These are phyloP conservation scores for Cydia splendana DNA, from an alignment of 1,140 invertebrate genomes.

Conservation along the genomic window DNA sequence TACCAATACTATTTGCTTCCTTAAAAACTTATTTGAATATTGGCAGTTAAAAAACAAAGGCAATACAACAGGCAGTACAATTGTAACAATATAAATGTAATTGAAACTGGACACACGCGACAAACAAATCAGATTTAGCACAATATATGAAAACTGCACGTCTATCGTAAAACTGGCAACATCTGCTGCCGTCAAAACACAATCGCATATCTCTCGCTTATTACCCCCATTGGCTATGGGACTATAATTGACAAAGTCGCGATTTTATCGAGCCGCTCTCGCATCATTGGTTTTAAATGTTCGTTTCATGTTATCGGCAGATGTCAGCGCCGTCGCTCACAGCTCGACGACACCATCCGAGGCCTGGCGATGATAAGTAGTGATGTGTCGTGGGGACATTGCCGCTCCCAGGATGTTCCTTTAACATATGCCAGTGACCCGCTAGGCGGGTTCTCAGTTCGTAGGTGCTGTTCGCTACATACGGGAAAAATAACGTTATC, in stretches of 20 bases:
- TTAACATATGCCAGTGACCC: background rate
- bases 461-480: no score
- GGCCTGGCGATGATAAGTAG: background rate
- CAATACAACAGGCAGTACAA: background rate
- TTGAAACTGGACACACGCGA: background rate
- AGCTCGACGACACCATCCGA: slow-evolving; percentile 9
- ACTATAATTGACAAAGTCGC: slow-evolving; percentile 61
- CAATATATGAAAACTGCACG: slow-evolving; percentile 16
- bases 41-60: background rate
- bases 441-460: no score
- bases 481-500: no score
- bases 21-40: no score
- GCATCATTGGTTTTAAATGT: slow-evolving; percentile 61
- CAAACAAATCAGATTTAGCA: slow-evolving; percentile 5
- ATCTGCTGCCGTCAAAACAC: slow-evolving; percentile 45
- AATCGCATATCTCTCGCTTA: slow-evolving; percentile 58
- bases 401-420: background rate
- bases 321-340: slow-evolving; percentile 42
- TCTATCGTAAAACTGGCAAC: background rate
- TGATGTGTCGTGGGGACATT: background rate
- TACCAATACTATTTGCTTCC: no score
- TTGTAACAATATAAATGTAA: background rate
- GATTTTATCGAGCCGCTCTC: slow-evolving; percentile 45
- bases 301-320: slow-evolving; percentile 54
- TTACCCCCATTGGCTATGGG: slow-evolving; percentile 54